A percentile compares a stretch with the other conserved stretches of the same genome.
These are phyloP conservation scores for Gambelia wislizenii DNA, from an alignment of 2,797 vertebrate species.

Conservation along the genomic window DNA sequence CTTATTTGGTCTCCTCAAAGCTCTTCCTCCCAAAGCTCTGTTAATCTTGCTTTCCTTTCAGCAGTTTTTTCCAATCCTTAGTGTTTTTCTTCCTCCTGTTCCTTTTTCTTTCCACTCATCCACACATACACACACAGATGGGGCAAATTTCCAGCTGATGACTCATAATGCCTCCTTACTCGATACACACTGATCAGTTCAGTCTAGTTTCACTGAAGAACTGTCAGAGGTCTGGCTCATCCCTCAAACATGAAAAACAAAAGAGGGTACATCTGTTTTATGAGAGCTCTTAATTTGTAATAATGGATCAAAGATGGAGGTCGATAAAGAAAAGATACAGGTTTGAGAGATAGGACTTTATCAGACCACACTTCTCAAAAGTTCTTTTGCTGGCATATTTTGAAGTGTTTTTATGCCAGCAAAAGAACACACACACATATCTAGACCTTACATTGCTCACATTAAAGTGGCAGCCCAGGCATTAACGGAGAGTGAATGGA, in stretches of 20 bases:
- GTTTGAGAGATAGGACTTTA: background rate
- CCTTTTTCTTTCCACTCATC: background rate
- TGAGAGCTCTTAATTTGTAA: constrained; percentile 57
- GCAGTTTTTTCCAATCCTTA: constrained; percentile 62
- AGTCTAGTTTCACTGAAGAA: constrained; percentile 60
- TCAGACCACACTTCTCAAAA: too few relatives aligned
- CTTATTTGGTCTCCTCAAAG: constrained; percentile 78
- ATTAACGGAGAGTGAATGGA: too few relatives aligned
- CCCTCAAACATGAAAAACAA: constrained; percentile 37
- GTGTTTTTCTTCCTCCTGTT: constrained; percentile 49
- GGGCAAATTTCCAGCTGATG: constrained; percentile 61
- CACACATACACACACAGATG: constrained; percentile 22
- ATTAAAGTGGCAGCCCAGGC: too few relatives aligned
- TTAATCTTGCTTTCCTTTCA: constrained; percentile 73
- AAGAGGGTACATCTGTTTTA: constrained; percentile 47
- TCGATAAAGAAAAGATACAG: constrained; percentile 30
- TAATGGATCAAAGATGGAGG: constrained; percentile 22
- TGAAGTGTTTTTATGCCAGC: too few relatives aligned
- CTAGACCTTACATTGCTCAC: too few relatives aligned
- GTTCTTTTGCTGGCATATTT: too few relatives aligned
- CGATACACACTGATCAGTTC: constrained; percentile 62
- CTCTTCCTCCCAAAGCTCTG: constrained; percentile 66
- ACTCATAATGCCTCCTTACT: constrained; percentile 44
- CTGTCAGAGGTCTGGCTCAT: constrained; percentile 45
- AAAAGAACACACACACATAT: too few relatives aligned